Percentiles rank a stretch among this genome's conserved stretches.
Conservation (phyloP, 2,113 vertebrate genomes). For the Mixornis gularis region DNA sequence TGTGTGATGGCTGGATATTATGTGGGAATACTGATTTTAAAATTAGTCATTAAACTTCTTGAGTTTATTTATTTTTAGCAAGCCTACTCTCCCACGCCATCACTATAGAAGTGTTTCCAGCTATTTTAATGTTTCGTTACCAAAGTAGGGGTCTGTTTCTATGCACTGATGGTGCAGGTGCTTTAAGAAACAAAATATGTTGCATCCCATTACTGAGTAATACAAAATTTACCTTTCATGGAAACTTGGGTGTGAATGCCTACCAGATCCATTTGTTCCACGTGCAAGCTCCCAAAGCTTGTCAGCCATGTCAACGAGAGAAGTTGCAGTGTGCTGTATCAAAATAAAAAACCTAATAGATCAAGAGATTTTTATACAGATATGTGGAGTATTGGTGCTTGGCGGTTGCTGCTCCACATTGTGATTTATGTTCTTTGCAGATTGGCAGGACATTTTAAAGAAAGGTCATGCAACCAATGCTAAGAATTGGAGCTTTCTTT, state of each 20-base stretch:
- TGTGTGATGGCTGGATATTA: neutral
- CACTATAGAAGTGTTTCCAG: neutral
- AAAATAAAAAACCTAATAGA: neutral
- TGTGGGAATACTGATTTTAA: neutral
- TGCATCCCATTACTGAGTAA: neutral
- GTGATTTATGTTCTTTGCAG: neutral
- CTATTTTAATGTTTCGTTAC: neutral
- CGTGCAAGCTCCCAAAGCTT: neutral
- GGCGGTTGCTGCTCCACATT: neutral
- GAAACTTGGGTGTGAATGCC: neutral
- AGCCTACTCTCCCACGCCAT: rapidly evolving
- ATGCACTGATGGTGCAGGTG: neutral
- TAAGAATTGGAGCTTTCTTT: neutral
- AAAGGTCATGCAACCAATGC: neutral
- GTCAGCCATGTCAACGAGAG: neutral
- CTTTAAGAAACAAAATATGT: neutral
- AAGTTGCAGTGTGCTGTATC: neutral
- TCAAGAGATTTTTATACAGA: neutral
- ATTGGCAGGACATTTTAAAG: neutral
- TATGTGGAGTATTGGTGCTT: neutral
- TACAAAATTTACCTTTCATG: neutral
- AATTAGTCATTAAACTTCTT: neutral
- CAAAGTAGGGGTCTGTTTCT: neutral
- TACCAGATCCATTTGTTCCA: neutral
- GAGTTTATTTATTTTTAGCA: neutral